Conservation (phyloP, 2,797 vertebrate species). For the Parauchenoglanis punctatus region DNA sequence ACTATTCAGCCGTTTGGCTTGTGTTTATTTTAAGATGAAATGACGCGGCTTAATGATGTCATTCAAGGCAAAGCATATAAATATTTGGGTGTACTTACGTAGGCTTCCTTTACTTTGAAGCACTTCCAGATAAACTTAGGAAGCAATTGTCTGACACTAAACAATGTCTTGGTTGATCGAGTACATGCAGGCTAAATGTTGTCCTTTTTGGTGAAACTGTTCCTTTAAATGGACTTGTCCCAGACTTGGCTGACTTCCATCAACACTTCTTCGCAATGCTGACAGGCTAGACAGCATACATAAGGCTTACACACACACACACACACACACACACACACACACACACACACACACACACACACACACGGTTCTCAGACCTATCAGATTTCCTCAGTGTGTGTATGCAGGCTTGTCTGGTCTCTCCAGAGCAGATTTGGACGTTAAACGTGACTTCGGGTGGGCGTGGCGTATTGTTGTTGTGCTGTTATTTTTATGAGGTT, state of each 20-base stretch:
- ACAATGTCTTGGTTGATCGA: not conserved
- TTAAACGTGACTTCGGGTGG: slow-evolving; percentile 46
- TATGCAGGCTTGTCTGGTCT: slow-evolving; percentile 22
- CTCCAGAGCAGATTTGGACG: slow-evolving; percentile 33
- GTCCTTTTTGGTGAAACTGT: slow-evolving; percentile 3
- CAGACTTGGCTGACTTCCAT: slow-evolving; percentile 26
- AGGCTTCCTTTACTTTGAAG: slow-evolving; percentile 9
- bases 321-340: slow-evolving; percentile 6
- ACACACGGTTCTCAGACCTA: slow-evolving; percentile 20
- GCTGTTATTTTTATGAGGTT: slow-evolving; percentile 66
- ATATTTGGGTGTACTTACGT: not conserved
- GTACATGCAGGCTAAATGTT: not conserved
- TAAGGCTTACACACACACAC: not conserved
- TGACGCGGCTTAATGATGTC: not conserved
- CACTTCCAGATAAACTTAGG: not conserved
- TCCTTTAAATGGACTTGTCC: slow-evolving; percentile 11
- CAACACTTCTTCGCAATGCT: slow-evolving; percentile 38
- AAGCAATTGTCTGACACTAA: not conserved
- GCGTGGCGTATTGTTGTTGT: slow-evolving; percentile 42
- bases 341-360: not conserved
- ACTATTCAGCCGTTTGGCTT: not conserved
- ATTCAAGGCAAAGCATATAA: not conserved
- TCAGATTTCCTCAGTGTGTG: slow-evolving; percentile 9
- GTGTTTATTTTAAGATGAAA: slow-evolving; percentile 4
- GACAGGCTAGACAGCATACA: slow-evolving; percentile 45